A percentile compares a stretch with the other conserved stretches of the same genome.
phyloP scores from a whole-genome alignment of 2,797 vertebrate species.

The Cirrhinus molitorella region DNA sequence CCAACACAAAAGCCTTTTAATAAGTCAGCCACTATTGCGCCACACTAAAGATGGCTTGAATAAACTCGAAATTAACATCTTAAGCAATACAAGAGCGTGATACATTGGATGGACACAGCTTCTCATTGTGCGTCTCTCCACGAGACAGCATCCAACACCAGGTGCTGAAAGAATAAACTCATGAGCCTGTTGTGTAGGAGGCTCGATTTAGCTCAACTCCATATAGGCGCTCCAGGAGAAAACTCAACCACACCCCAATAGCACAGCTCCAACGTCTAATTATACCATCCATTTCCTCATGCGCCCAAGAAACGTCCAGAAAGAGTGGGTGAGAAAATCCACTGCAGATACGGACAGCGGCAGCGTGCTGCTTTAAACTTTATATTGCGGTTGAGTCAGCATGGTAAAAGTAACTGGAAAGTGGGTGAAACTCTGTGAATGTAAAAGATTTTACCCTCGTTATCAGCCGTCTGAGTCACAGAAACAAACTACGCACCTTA shows the following conservation, averaged over 20 bases:
- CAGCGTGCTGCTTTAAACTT: background rate
- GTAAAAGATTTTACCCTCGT: slow-evolving; percentile 60
- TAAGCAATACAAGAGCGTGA: background rate
- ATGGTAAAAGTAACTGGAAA: slow-evolving; percentile 30
- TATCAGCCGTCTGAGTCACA: slow-evolving; percentile 70
- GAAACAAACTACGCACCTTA: slow-evolving; percentile 64
- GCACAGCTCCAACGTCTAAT: slow-evolving; percentile 50
- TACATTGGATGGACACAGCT: background rate
- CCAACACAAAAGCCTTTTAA: slow-evolving; percentile 2
- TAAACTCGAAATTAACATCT: slow-evolving; percentile 38
- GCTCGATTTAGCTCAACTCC: slow-evolving; percentile 65
- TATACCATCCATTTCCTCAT: slow-evolving; percentile 39
- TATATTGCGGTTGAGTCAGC: slow-evolving; percentile 27
- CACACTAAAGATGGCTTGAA: slow-evolving; percentile 25
- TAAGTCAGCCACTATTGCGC: background rate
- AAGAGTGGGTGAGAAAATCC: background rate
- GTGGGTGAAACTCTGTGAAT: slow-evolving; percentile 23
- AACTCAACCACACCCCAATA: slow-evolving; percentile 57
- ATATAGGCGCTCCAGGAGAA: slow-evolving; percentile 29
- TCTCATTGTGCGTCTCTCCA: slow-evolving; percentile 24
- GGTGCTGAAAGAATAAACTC: slow-evolving; percentile 65
- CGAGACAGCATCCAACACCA: slow-evolving; percentile 30
- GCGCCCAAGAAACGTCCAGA: background rate
- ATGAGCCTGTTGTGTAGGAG: slow-evolving; percentile 57
- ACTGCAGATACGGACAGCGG: background rate